Evolutionary conservation across 2,797 vertebrate species (phyloP), one percentile per base, ranked within the genome.

Genomic region (Oryzias dopingdopingensis): DNA sequence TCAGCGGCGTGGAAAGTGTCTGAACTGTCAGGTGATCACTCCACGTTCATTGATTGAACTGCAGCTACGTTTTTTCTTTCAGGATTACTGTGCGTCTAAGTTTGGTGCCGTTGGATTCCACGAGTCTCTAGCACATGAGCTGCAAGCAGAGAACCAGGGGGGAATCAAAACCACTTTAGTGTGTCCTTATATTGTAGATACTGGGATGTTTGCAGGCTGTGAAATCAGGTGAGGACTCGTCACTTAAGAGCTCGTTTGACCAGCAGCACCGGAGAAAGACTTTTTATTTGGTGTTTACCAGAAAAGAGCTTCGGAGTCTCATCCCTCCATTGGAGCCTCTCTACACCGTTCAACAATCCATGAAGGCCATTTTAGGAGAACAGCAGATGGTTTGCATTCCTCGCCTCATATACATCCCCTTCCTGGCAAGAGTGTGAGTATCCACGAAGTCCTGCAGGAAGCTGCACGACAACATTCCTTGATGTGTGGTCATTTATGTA

Each of bases 21-120:
- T 10, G 44, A 40, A 49, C 14, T 14, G 55, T 16, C 41, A 23
- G 10, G 56, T 17, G 24, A n/a, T 32, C 5, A 37, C 4, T 46
- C 14, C 10, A 37, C 10, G 10, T 37, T 37, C 8, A 32, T 8
- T 10, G 10, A 18, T 24, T 56, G 32, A 56, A 73, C 65, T 46
- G 2, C 26, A 12, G 6, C 20, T 22, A 24, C 49, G 6, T 41
- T 23, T 20, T 43, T 49, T 4, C 18, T 40, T 56, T 4, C 62
- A 92, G 90, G 89, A 88, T 65, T 92, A 92, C 68, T 91, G 89
- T 57, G 89, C 89, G n/a, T 90, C 90, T 72, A 91, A 89, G 67
- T 92, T 90, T 72, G 90, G 89, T 48, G 89, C 84, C 0, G 89
- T 91, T 3, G 89, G 91, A 26, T 91, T 91, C 76, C 90, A 91